Evolutionary conservation across 2,113 vertebrate genomes (phyloP).

Genomic region (Raja brachyura): DNA sequence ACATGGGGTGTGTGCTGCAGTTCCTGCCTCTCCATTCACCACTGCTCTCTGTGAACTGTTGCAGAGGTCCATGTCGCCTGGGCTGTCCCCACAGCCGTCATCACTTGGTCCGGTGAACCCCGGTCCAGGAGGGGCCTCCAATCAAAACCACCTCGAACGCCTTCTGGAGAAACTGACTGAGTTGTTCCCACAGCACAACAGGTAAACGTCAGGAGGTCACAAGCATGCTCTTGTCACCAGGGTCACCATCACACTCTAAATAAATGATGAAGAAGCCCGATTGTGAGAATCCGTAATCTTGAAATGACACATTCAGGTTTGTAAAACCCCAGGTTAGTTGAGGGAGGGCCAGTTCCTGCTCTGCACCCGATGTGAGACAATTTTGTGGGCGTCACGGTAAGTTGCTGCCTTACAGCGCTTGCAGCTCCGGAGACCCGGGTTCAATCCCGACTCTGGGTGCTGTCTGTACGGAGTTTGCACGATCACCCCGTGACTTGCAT

Average conservation of each 20-base stretch:
- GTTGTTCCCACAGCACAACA: conserved; percentile 27
- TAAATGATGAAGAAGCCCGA: neutral
- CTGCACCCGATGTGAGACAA: too few relatives aligned
- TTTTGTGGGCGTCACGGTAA: too few relatives aligned
- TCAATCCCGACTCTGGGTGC: too few relatives aligned
- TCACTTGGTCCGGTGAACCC: neutral
- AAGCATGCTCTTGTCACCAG: too few relatives aligned
- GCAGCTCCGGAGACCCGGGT: too few relatives aligned
- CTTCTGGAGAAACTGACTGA: conserved; percentile 18
- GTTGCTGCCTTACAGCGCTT: too few relatives aligned
- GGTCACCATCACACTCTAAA: too few relatives aligned
- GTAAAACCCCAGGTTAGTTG: neutral
- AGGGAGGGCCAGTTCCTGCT: too few relatives aligned
- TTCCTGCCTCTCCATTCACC: too few relatives aligned
- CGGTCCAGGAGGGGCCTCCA: neutral
- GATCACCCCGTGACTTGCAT: too few relatives aligned
- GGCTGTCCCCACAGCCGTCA: neutral
- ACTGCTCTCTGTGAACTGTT: neutral
- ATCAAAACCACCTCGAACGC: conserved; percentile 7
- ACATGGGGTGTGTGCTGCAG: neutral
- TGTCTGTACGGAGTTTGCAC: too few relatives aligned
- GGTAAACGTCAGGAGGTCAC: neutral
- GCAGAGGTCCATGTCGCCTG: conserved; percentile 2
- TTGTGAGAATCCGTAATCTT: neutral
- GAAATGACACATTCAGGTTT: neutral